Percentiles rank a stretch among this genome's conserved stretches.
These are phyloP conservation scores for Zaprionus vittiger DNA, from an alignment of 1,140 invertebrate genomes.

Conservation along the genomic window DNA sequence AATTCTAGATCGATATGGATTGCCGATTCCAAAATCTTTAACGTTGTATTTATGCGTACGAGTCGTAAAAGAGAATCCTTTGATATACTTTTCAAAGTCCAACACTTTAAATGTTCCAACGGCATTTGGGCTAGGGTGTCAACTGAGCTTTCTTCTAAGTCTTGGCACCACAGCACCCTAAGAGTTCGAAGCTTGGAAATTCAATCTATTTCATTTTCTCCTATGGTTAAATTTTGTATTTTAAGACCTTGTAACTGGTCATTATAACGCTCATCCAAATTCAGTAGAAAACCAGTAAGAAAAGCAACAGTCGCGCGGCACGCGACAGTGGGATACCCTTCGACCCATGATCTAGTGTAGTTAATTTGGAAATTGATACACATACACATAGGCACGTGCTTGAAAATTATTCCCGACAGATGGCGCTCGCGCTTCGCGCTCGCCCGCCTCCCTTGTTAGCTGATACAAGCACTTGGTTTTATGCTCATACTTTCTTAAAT, in stretches of 20 bases:
- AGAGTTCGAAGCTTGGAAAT: background rate
- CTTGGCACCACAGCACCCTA: background rate
- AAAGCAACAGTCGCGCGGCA: too few relatives aligned
- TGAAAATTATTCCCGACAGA: too few relatives aligned
- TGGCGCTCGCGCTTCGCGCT: too few relatives aligned
- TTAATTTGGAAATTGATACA: too few relatives aligned
- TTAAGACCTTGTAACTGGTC: slow-evolving; percentile 2
- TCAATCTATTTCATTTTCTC: background rate
- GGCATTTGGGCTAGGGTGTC: background rate
- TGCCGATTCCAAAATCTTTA: background rate
- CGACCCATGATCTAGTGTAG: too few relatives aligned
- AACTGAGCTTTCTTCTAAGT: background rate
- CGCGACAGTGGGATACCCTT: too few relatives aligned
- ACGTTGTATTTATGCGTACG: background rate
- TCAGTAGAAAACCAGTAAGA: background rate
- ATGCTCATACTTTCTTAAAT: too few relatives aligned
- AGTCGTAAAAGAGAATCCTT: background rate
- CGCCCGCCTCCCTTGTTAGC: too few relatives aligned
- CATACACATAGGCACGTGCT: too few relatives aligned
- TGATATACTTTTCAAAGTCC: background rate
- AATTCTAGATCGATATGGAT: background rate
- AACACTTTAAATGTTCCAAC: background rate
- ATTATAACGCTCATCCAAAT: slow-evolving; percentile 9
- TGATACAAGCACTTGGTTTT: too few relatives aligned
- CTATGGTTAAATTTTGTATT: background rate